A percentile compares a stretch with the other conserved stretches of the same genome.
These are phyloP conservation scores for Phalera bucephala DNA, from an alignment of 2,888 invertebrate species.

Conservation along the genomic window DNA sequence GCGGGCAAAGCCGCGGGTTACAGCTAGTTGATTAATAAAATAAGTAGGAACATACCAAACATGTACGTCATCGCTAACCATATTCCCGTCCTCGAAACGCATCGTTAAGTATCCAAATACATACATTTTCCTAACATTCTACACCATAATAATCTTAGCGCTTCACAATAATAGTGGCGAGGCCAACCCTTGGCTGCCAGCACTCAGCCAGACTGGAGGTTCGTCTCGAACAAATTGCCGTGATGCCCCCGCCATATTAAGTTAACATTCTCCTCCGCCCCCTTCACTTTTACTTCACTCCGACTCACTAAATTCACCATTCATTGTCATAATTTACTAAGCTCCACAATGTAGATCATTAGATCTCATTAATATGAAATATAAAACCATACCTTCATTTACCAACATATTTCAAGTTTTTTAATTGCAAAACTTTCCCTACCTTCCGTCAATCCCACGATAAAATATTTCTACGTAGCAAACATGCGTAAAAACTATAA, in stretches of 20 bases:
- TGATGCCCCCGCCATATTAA: slow-evolving; percentile 79
- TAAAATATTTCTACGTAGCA: slow-evolving; percentile 22
- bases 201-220: slow-evolving; percentile 65
- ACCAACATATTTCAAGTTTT: slow-evolving; percentile 16
- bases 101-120: slow-evolving; percentile 4
- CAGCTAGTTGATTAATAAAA: no score
- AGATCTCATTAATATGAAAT: slow-evolving; percentile 21
- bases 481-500: slow-evolving; percentile 40
- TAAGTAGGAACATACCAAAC: no score
- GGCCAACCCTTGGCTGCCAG: slow-evolving; percentile 58
- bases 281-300: slow-evolving; percentile 40
- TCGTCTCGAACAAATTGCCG: slow-evolving; percentile 80
- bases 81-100: no score
- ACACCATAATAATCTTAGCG: slow-evolving; percentile 17
- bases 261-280: slow-evolving; percentile 59
- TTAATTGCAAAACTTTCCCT: slow-evolving; percentile 25
- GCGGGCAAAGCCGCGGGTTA: no score
- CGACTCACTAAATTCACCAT: slow-evolving; percentile 50
- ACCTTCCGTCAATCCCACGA: no score
- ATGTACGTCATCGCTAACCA: no score
- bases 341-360: slow-evolving; percentile 41
- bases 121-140: background rate
- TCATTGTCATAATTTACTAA: slow-evolving; percentile 60
- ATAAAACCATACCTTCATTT: slow-evolving; percentile 9
- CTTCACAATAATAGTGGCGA: slow-evolving; percentile 30